These are phyloP conservation scores for Heteropelma amictum DNA, from an alignment of 2,888 invertebrate genomes.

Conservation along the genomic window DNA sequence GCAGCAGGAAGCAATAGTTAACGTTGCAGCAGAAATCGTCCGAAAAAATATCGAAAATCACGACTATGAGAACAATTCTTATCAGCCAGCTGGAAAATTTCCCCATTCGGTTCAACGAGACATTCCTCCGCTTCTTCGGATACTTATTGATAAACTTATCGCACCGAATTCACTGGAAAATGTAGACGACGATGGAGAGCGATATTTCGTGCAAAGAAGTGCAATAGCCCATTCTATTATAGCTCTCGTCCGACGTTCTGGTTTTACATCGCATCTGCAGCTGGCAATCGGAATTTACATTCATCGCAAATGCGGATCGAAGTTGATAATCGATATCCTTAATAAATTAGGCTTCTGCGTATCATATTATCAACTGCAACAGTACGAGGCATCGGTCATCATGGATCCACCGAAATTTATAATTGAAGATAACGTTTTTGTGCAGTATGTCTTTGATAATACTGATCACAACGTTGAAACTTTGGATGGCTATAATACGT, in stretches of 20 bases:
- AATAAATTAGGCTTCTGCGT: slow-evolving; percentile 37
- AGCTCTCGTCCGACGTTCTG: slow-evolving; percentile 1
- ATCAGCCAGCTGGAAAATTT: slow-evolving; percentile 20
- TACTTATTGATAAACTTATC: slow-evolving; percentile 16
- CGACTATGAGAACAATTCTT: slow-evolving; percentile 5
- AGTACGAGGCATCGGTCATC: slow-evolving; percentile 9
- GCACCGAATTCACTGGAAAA: not conserved
- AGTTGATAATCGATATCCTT: slow-evolving; percentile 40
- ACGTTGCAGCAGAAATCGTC: slow-evolving; percentile 19
- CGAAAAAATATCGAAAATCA: slow-evolving; percentile 14
- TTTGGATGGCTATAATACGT: slow-evolving; percentile 32
- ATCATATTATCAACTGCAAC: slow-evolving; percentile 24
- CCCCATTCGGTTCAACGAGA: slow-evolving; percentile 11
- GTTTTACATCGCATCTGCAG: slow-evolving; percentile 33
- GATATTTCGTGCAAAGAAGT: slow-evolving; percentile 9
- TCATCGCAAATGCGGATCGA: slow-evolving; percentile 38
- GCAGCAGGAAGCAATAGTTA: slow-evolving; percentile 5
- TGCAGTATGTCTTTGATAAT: slow-evolving; percentile 52
- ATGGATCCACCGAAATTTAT: slow-evolving; percentile 10
- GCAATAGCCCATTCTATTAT: slow-evolving; percentile 37
- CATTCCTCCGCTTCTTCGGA: slow-evolving; percentile 10
- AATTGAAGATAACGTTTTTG: slow-evolving; percentile 7
- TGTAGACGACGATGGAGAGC: not conserved
- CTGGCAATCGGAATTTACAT: slow-evolving; percentile 40
- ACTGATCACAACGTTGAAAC: slow-evolving; percentile 54